Base-by-base conservation (phyloP, 1,140 invertebrate species). In the Drosophila arawakana region DNA sequence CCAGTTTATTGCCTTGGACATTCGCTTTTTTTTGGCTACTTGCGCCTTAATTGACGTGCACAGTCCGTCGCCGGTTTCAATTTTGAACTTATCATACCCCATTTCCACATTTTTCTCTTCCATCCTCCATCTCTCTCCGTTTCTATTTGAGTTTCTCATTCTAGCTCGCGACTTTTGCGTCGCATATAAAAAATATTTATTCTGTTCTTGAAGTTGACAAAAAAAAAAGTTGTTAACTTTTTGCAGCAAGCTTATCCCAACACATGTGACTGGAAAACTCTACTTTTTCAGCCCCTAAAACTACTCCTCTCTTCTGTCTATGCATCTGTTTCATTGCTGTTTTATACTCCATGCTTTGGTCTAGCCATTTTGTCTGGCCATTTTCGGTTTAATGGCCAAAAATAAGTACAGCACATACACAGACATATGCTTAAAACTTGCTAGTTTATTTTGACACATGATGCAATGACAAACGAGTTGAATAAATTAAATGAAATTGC, bases 401-500 rank as follows among this genome's bases (percentile, higher is more conserved):
- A 43, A 39, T 39, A 63, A 82, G 75, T 52, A 47, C 39, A 54
- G 55, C 59, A 8, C 18, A 61, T 34, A 44, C 66, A 79, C 46
- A 59, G 71, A 72, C 43, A 63, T 50, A 63, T 79, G 58, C 73
- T 59, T 58, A 54, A 68, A 73, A 73, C 59, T 84, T 83, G n/a
- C 7, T 46, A 57, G 66, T 62, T 50, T 74, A 78, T 67, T 74
- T 70, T 78, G 79, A 81, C 79, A 81, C 74, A 81, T 78, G 74
- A 61, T 62, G 62, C 47, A 60, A 47, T 47, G 59, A 34, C 35
- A 49, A 46, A 46, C 11, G 44, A 49, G 3, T n/a, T 37, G 18
- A 18, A 15, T 11, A 41, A 41, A 57, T 57, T 41, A 57, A 62
- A 63, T 44, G 21, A 68, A 72, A 79, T 46, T 67, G 72, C 62